Base-by-base conservation (phyloP, 2,888 invertebrate species). In the Polyploca ridens region DNA sequence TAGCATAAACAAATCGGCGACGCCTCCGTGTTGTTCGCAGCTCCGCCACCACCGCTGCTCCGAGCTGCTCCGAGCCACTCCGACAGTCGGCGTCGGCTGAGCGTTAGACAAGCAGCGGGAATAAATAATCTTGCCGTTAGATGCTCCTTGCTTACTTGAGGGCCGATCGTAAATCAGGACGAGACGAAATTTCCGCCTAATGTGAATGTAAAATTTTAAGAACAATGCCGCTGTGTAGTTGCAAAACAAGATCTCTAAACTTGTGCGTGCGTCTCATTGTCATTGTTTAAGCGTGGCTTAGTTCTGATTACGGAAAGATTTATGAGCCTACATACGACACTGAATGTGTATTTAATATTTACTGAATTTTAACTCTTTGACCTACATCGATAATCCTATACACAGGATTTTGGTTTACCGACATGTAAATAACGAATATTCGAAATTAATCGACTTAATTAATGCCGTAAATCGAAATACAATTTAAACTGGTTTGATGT, bases 81-180 rank as follows among this genome's bases (percentile, higher is more conserved):
- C 46, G 46, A n/a, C n/a, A 46, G 46, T 46, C n/a, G 10, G 41
- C 41, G 41, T 41, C 13, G 41, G 13, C 41, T 41, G 41, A 41
- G 82, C 83, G 82, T 84, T 83, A 87, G 88, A 86, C 83, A 83
- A 82, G 80, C 80, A 72, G 68, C 68, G 74, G 73, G 82, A 86
- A 90, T 91, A 90, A 91, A 90, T 90, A 90, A 88, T 87, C 84
- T 82, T 82, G 71, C 82, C 82, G 87, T 90, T 89, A 89, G 88
- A 87, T 73, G 81, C 81, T 83, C 79, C 82, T 85, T 84, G 77
- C 84, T 78, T 84, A 77, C 84, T 78, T 73, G 79, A 84, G 83
- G 82, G 76, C 77, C 79, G 84, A 87, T 87, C 87, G 86, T 91
- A 90, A 91, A 91, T 90, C 89, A 90, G 83, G 70, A 81, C 77